These are phyloP conservation scores for Sphenodon punctatus DNA, from an alignment of 2,797 vertebrate genomes.

Conservation along the genomic window DNA sequence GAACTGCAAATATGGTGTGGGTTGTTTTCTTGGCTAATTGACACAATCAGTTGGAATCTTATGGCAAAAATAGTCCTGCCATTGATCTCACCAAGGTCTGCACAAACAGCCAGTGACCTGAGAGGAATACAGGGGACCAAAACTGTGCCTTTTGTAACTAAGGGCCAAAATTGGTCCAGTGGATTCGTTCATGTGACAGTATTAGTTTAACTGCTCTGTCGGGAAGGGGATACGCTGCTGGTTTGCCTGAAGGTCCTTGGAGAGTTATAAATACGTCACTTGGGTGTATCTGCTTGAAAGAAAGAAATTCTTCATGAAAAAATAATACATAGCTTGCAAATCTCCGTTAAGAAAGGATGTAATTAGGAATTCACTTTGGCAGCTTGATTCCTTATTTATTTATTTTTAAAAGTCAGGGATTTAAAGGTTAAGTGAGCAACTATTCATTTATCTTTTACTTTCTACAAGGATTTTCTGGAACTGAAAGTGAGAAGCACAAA, in stretches of 20 bases:
- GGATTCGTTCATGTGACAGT: not conserved
- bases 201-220: not conserved
- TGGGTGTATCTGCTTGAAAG: not conserved
- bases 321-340: not conserved
- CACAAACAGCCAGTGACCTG: not conserved
- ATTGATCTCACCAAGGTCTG: not conserved
- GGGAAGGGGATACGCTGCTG: not conserved
- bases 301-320: not conserved
- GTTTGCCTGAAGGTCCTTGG: not conserved
- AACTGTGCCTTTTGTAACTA: not conserved
- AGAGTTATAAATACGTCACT: not conserved
- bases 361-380: not conserved
- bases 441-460: not conserved
- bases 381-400: conserved; percentile 8
- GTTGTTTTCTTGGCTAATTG: not conserved
- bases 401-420: not conserved
- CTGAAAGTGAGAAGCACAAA: conserved; percentile 61
- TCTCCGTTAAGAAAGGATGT: not conserved
- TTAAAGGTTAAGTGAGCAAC: not conserved
- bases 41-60: not conserved
- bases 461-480: not conserved
- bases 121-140: not conserved
- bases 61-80: not conserved
- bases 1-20: not conserved
- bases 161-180: not conserved